Conservation (phyloP, 2,888 invertebrate species). For the Calameuta idolon region DNA sequence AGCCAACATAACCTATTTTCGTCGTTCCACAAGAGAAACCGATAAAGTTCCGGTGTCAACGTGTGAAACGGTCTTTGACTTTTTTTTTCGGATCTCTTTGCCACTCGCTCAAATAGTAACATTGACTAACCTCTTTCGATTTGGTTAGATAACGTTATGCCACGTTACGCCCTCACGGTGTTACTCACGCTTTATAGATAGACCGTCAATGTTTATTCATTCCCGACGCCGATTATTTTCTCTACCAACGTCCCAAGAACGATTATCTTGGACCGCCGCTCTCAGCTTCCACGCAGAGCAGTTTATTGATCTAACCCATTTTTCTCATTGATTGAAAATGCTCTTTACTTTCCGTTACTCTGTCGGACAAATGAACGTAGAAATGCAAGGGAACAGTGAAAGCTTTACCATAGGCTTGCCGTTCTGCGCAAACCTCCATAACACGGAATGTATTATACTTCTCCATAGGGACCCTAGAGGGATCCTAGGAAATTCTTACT, state of each 20-base stretch:
- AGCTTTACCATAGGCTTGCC: neutral
- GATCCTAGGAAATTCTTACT: neutral
- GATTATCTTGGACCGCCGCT: conserved; percentile 4
- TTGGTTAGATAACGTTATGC: neutral
- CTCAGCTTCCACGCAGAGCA: conserved; percentile 12
- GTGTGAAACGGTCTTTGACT: neutral
- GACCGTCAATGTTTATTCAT: conserved; percentile 3
- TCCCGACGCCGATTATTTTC: conserved; percentile 15
- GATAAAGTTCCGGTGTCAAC: neutral
- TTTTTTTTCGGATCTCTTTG: neutral
- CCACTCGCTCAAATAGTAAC: neutral
- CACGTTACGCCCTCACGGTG: neutral
- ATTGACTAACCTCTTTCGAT: neutral
- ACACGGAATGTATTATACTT: neutral
- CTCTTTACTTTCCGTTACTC: neutral
- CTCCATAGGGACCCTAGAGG: neutral
- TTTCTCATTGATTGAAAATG: conserved; percentile 5
- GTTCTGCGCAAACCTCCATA: neutral
- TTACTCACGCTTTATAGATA: conserved; percentile 6
- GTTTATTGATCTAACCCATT: conserved; percentile 15
- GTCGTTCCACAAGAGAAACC: neutral
- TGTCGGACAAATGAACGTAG: neutral
- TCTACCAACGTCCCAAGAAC: neutral
- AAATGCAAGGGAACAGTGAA: neutral
- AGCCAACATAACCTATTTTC: neutral